phyloP scores from a whole-genome alignment of 2,888 invertebrate genomes.

The Callyntrura guangdongensis region DNA sequence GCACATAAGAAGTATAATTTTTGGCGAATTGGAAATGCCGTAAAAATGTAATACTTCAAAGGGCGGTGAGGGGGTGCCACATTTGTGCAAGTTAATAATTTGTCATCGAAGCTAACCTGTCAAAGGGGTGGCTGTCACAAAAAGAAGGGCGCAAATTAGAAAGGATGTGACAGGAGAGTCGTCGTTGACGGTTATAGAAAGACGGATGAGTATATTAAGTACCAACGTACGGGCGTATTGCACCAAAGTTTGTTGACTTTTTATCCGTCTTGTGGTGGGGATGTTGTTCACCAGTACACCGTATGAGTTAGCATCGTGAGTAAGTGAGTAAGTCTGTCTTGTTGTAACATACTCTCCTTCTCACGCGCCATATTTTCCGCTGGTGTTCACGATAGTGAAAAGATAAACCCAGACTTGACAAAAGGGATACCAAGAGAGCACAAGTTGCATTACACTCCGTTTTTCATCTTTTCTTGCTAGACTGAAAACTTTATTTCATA shows the following conservation, averaged over 20 bases:
- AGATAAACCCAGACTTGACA: background rate
- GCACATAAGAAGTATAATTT: background rate
- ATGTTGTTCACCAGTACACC: no score
- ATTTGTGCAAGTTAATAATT: constrained; percentile 72
- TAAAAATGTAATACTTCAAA: background rate
- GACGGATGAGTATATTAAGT: constrained; percentile 9
- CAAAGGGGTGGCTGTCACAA: constrained; percentile 55
- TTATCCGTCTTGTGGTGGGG: background rate
- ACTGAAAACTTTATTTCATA: background rate
- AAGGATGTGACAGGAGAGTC: constrained; percentile 31
- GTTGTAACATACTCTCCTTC: background rate
- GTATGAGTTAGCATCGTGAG: background rate
- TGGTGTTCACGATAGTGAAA: constrained; percentile 6
- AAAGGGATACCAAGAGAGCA: background rate
- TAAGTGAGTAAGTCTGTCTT: constrained; percentile 1
- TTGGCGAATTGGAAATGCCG: background rate
- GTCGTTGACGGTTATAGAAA: background rate
- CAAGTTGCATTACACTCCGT: constrained; percentile 11
- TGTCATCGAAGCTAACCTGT: constrained; percentile 71
- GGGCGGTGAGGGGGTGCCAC: constrained; percentile 32
- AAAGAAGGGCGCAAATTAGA: constrained; percentile 64
- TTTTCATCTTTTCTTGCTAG: constrained; percentile 8
- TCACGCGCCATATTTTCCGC: constrained; percentile 13
- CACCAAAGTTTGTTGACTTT: background rate
- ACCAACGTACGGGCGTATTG: background rate